A percentile compares a stretch with the other conserved stretches of the same genome.
Evolutionary conservation across 2,888 invertebrate species (phyloP).

Genomic region (Yponomeuta malinellus): DNA sequence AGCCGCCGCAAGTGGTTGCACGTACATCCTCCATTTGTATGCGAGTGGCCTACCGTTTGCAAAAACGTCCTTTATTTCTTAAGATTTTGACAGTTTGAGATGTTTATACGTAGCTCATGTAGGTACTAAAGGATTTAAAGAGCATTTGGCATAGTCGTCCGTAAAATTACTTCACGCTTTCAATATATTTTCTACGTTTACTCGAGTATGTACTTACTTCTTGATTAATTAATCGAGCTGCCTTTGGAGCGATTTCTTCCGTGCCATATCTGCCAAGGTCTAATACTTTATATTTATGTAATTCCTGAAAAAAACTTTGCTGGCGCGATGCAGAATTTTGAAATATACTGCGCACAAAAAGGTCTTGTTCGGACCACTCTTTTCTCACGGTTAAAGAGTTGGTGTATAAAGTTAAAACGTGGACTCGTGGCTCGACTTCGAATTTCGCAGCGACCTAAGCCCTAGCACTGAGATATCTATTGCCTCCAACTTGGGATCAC

Average conservation of each 20-base stretch:
- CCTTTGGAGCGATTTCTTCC: too few species aligned
- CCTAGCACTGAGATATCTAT: neutral
- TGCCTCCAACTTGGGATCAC: neutral
- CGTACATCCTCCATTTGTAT: neutral
- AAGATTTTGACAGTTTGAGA: too few species aligned
- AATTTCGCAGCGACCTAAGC: neutral
- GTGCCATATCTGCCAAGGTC: too few species aligned
- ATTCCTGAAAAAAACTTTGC: too few species aligned
- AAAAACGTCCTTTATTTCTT: neutral
- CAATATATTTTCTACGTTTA: too few species aligned
- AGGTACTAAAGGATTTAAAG: neutral
- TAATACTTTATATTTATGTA: too few species aligned
- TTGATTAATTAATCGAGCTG: too few species aligned
- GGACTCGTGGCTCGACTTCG: neutral
- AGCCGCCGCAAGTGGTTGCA: neutral
- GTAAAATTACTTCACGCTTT: too few species aligned
- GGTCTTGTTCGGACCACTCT: neutral
- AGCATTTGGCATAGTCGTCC: neutral
- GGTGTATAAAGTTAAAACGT: neutral
- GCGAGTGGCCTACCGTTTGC: neutral
- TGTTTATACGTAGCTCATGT: too few species aligned
- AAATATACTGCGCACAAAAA: too few species aligned
- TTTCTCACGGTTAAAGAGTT: neutral
- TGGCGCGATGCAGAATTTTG: too few species aligned
- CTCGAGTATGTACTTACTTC: too few species aligned